phyloP scores from a whole-genome alignment of 2,888 invertebrate species.

The Platerodrilus igneus region DNA sequence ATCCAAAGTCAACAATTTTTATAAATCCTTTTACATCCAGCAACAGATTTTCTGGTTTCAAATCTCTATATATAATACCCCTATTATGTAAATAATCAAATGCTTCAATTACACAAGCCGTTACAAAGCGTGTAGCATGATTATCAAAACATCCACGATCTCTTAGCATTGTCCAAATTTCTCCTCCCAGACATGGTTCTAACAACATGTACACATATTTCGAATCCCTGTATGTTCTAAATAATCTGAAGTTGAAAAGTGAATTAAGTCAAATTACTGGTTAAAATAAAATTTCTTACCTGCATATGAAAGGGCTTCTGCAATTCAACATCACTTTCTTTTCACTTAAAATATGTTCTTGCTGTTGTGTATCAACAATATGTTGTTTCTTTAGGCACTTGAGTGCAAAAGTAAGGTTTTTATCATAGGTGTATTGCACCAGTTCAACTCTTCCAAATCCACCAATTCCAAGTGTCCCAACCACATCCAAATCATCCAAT shows the following conservation, averaged over 20 bases:
- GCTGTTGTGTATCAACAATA: slow-evolving; percentile 68
- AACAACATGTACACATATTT: slow-evolving; percentile 70
- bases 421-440: slow-evolving; percentile 49
- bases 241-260: slow-evolving; percentile 51
- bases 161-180: slow-evolving; percentile 66
- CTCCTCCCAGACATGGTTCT: slow-evolving; percentile 69
- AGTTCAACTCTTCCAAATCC: slow-evolving; percentile 68
- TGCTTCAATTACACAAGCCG: slow-evolving; percentile 66
- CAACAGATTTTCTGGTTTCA: slow-evolving; percentile 68
- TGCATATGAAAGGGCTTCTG: slow-evolving; percentile 68
- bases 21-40: slow-evolving; percentile 60
- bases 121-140: slow-evolving; percentile 60
- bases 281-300: slow-evolving; percentile 45
- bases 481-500: slow-evolving; percentile 57
- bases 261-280: not conserved
- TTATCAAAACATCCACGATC: slow-evolving; percentile 64
- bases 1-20: slow-evolving; percentile 67
- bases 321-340: slow-evolving; percentile 65
- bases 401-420: slow-evolving; percentile 57
- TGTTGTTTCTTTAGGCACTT: slow-evolving; percentile 71
- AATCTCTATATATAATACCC: slow-evolving; percentile 58
- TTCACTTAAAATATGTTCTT: slow-evolving; percentile 68
- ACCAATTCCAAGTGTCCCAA: slow-evolving; percentile 66
- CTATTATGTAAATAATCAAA: slow-evolving; percentile 63
- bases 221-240: slow-evolving; percentile 62